A percentile compares a stretch with the other conserved stretches of the same genome.
Conservation (phyloP, 2,797 vertebrate genomes). For the Labroides dimidiatus region DNA sequence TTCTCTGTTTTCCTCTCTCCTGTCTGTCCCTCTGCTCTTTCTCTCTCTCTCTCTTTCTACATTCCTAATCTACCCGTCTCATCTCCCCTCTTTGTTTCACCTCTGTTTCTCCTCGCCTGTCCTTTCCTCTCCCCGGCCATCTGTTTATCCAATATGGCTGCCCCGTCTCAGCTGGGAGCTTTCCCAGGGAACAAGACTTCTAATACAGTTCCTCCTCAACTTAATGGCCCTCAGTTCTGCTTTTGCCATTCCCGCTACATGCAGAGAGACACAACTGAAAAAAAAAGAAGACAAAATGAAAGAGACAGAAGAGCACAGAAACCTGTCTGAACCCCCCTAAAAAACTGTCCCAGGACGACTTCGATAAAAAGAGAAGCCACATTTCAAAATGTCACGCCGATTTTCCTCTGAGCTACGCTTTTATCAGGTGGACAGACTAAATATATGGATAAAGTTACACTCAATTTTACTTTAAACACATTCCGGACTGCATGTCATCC, state of each 20-base stretch:
- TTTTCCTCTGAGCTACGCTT: conserved; percentile 65
- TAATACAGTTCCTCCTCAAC: conserved; percentile 81
- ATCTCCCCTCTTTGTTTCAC: conserved; percentile 78
- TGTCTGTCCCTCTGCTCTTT: conserved; percentile 31
- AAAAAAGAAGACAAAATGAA: conserved; percentile 41
- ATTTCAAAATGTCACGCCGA: conserved; percentile 71
- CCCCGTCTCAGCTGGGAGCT: conserved; percentile 81
- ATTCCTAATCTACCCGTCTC: conserved; percentile 59
- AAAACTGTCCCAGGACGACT: conserved; percentile 73
- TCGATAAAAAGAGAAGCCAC: conserved; percentile 77
- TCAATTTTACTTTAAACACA: conserved; percentile 33
- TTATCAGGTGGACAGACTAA: conserved; percentile 76
- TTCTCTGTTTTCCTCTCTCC: conserved; percentile 23
- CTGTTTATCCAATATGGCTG: conserved; percentile 85
- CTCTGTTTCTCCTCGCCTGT: conserved; percentile 71
- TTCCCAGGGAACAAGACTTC: conserved; percentile 82
- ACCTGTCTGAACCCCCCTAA: conserved; percentile 67
- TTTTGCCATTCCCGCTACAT: conserved; percentile 82
- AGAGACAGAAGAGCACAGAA: conserved; percentile 49
- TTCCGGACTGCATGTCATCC: conserved; percentile 28
- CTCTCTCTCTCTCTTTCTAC: conserved; percentile 32
- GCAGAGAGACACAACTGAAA: conserved; percentile 54
- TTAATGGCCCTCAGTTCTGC: conserved; percentile 81
- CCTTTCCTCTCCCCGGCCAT: conserved; percentile 79
- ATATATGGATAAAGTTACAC: conserved; percentile 70